Base-by-base conservation (phyloP, 2,113 vertebrate genomes). In the Mesocricetus auratus region DNA sequence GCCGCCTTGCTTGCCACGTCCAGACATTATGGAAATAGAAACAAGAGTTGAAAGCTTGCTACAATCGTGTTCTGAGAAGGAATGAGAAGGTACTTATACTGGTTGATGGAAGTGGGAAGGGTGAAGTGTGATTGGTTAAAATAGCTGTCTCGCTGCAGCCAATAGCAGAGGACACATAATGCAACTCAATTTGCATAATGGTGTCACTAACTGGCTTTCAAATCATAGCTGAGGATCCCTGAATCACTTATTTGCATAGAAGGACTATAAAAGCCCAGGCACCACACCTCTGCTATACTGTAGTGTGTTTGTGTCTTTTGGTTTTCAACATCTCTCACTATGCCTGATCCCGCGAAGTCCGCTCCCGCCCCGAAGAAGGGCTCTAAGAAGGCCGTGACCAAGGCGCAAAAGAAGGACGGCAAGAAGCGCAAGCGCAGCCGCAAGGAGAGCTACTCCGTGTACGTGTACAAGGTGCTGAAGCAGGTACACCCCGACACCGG, bases 301-400 rank as follows among this genome's bases (percentile, higher is more conserved):
- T 33, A 33, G n/a, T n/a, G n/a, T n/a, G n/a, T n/a, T n/a, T n/a
- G n/a, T n/a, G n/a, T n/a, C n/a, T n/a, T n/a, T n/a, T n/a, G n/a
- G n/a, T 39, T 39, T 39, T 7, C 21, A 21, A 8, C 7, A 5
- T 22, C n/a, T 3, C 3, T 13, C 2, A 0, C 0, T 0, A 92
- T 95, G 88, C 91, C 93, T 1, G 93, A 97, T 0, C 93, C 77
- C 0, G 47, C 39, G 0, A 94, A 96, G 2, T 89, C 94, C 0
- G 91, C 42, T 0, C 89, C 75, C 4, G 89, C 87, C 77, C 92
- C 60, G 71, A 89, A 82, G 53, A 82, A 82, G 79, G 79, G 79
- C 21, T 82, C 79, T 11, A 82, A 82, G 56, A 82, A 82, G 36
- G 79, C 79, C 0, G 77, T 79, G 47, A 79, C 77, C 77, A 79